These are phyloP conservation scores for Squalus acanthias DNA, from an alignment of 2,797 vertebrate genomes.

Conservation along the genomic window DNA sequence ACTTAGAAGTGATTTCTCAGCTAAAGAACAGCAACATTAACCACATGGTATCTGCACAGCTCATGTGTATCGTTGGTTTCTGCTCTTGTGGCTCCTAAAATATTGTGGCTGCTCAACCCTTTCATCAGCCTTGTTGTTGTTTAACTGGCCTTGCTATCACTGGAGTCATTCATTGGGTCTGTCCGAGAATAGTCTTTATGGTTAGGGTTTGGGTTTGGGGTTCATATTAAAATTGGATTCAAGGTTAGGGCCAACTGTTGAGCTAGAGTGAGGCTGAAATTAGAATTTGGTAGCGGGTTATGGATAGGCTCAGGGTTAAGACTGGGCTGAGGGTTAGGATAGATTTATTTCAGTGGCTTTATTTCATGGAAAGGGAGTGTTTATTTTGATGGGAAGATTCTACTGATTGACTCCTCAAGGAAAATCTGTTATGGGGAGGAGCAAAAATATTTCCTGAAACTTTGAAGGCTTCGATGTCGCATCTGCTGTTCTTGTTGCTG, in stretches of 20 bases:
- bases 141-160: background rate
- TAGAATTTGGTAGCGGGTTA: background rate
- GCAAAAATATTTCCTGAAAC: background rate
- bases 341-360: background rate
- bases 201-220: background rate
- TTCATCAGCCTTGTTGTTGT: background rate
- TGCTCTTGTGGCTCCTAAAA: background rate
- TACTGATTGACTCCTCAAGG: background rate
- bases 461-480: background rate
- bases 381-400: background rate
- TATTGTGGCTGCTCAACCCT: background rate
- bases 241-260: background rate
- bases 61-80: background rate
- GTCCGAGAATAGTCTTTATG: background rate
- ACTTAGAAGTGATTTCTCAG: background rate
- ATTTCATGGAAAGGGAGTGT: background rate
- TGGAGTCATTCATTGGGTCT: background rate
- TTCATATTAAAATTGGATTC: background rate
- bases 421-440: background rate
- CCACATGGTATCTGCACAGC: background rate
- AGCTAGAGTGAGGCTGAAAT: background rate
- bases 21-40: background rate
- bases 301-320: background rate
- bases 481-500: background rate
- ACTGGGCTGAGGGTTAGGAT: background rate